phyloP scores from a whole-genome alignment of 1,140 invertebrate species.

The Atta colombica region DNA sequence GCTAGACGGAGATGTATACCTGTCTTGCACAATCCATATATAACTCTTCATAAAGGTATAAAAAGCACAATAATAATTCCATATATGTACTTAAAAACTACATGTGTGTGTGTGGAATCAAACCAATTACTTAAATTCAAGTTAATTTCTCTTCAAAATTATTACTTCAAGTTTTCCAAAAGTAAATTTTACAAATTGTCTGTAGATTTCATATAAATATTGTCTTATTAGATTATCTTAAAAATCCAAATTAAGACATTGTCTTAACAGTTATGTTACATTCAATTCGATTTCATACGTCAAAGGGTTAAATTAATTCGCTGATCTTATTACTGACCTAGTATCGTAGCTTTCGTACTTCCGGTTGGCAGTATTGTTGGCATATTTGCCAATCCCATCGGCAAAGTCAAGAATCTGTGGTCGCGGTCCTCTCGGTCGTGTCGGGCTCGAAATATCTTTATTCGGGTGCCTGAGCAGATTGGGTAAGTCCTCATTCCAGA shows the following conservation, averaged over 20 bases:
- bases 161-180: background rate
- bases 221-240: background rate
- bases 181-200: background rate
- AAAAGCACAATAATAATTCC: background rate
- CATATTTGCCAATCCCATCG: conserved; percentile 77
- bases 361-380: conserved; percentile 70
- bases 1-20: conserved; percentile 23
- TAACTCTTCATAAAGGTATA: background rate
- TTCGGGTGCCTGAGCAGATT: conserved; percentile 86
- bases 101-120: background rate
- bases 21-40: background rate
- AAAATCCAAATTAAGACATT: background rate
- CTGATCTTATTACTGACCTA: conserved; percentile 39
- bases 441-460: conserved; percentile 74
- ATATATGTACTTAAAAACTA: no score
- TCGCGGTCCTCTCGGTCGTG: conserved; percentile 74
- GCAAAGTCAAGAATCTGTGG: conserved; percentile 78
- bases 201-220: background rate
- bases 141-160: background rate
- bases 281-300: background rate
- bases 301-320: background rate
- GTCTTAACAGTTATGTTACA: no score
- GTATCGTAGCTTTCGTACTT: conserved; percentile 52
- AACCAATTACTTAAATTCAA: background rate
- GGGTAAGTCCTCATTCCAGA: conserved; percentile 91